Conservation (phyloP, 53 echinoderm and acorn worm genomes). For the Luidia sarsii region DNA sequence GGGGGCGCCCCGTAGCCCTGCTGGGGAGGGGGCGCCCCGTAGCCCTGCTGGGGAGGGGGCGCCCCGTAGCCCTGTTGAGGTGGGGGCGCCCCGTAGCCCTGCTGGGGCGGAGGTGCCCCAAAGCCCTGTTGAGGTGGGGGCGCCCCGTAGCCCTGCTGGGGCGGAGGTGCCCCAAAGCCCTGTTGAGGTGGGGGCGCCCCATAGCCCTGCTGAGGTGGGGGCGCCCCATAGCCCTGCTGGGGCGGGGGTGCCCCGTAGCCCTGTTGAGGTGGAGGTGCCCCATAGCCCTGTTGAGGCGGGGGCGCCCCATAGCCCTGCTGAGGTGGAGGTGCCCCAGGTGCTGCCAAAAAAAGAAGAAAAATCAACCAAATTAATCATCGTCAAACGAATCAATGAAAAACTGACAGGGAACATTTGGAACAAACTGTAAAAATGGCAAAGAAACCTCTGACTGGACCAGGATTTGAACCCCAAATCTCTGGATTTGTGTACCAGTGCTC, state of each 20-base stretch:
- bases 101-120: conserved; percentile 13
- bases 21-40: conserved; percentile 6
- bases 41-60: conserved; percentile 27
- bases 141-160: neutral
- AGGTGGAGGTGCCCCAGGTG: conserved; percentile 25
- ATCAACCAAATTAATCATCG: too few species aligned
- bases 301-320: conserved; percentile 16
- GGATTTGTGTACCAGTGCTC: too few species aligned
- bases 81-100: conserved; percentile 9
- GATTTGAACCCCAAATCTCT: too few species aligned
- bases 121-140: conserved; percentile 17
- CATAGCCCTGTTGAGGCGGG: conserved; percentile 43
- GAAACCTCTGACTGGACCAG: too few species aligned
- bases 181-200: conserved; percentile 31
- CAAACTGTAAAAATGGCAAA: too few species aligned
- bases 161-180: conserved; percentile 13
- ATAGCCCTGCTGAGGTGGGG: neutral
- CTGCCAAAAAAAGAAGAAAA: too few species aligned
- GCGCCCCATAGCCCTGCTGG: conserved; percentile 17
- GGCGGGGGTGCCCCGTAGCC: conserved; percentile 20
- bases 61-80: conserved; percentile 9
- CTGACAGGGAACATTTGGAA: too few species aligned
- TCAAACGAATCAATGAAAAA: too few species aligned
- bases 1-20: conserved; percentile 1
- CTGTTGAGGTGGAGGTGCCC: conserved; percentile 18